Conservation (phyloP, 2,113 vertebrate species). For the Arvicanthis niloticus region DNA sequence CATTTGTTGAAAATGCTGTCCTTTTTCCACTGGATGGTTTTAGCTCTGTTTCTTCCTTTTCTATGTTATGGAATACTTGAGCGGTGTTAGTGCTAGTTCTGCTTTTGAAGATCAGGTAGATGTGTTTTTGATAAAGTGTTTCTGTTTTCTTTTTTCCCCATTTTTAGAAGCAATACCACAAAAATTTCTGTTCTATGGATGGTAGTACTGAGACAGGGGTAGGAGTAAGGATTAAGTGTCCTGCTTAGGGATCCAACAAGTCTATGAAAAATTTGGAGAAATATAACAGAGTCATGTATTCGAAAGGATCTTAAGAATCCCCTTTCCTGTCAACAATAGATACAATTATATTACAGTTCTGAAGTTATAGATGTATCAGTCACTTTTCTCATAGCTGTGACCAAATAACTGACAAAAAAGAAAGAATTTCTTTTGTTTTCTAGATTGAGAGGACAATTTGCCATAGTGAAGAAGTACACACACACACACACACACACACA, state of each 20-base stretch:
- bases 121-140: not conserved
- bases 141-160: not conserved
- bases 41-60: no score
- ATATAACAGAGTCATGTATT: not conserved
- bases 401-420: not conserved
- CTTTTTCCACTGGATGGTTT: no score
- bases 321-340: not conserved
- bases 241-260: not conserved
- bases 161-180: not conserved
- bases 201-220: not conserved
- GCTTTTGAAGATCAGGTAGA: not conserved
- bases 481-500: not conserved
- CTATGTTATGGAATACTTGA: no score
- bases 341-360: not conserved
- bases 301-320: not conserved
- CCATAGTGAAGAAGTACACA: not conserved
- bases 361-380: not conserved
- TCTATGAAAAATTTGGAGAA: not conserved
- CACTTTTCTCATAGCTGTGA: not conserved
- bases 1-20: no score
- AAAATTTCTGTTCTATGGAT: slow-evolving; percentile 3
- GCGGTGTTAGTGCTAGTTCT: no score
- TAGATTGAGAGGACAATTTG: not conserved
- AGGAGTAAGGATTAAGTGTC: not conserved
- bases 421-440: not conserved